Evolutionary conservation across 2,113 vertebrate species (phyloP).

Genomic region (Microtus montanus): DNA sequence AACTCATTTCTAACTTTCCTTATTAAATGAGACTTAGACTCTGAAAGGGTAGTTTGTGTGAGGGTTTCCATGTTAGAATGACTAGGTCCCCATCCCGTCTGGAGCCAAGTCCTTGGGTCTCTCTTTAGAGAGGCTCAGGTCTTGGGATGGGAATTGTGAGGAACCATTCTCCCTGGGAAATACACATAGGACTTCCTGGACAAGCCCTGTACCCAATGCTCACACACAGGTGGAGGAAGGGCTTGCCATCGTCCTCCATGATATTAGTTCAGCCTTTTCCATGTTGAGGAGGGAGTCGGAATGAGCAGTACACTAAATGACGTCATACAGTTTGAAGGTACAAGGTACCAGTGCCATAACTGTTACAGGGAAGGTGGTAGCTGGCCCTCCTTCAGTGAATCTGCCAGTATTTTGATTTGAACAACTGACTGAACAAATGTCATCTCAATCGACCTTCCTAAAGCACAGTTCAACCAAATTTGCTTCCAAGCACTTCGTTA

Average conservation of each 20-base stretch:
- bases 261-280: background rate
- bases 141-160: background rate
- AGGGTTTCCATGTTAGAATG: background rate
- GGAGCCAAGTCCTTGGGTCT: background rate
- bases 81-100: background rate
- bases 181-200: background rate
- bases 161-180: background rate
- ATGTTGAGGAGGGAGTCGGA: background rate
- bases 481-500: background rate
- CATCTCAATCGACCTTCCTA: background rate
- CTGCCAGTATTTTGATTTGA: background rate
- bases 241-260: background rate
- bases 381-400: background rate
- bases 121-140: background rate
- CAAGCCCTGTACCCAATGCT: background rate
- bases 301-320: background rate
- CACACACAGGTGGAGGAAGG: background rate
- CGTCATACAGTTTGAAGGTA: background rate
- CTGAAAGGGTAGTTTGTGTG: background rate
- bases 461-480: conserved; percentile 7
- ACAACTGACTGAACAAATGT: background rate
- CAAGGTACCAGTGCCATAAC: background rate
- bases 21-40: background rate
- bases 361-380: background rate
- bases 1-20: conserved; percentile 19